Base-by-base conservation (phyloP, 1,140 invertebrate genomes). In the Lordiphosa mommai region DNA sequence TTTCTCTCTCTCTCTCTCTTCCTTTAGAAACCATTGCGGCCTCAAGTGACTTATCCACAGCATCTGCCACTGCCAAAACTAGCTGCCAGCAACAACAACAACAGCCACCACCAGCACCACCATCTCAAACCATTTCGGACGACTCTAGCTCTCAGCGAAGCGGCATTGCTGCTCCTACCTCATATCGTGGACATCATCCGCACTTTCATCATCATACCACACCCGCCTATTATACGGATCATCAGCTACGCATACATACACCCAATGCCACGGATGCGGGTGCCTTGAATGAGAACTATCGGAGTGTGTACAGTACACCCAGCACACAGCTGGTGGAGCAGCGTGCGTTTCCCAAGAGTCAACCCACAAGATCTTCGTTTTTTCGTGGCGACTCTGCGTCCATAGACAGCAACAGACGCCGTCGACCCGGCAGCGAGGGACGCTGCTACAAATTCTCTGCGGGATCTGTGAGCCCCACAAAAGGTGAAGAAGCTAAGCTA, bases 61-160 rank as follows among this genome's bases (percentile, higher is more conserved):
- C 68, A 79, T 72, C 84, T 68, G 82, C 80, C 87, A 88, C 87
- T 88, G 87, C 87, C 87, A 87, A 86, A 71, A 61, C 63, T 46
- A 86, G 77, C 87, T 88, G 87, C 87, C 87, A 88, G 61, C 70
- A 65, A 64, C 48, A 55, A 47, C 48, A 67, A 47, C 48, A 55
- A 16, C 46, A 55, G 48, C 43, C 43, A 63, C 36, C 59, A 58
- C 13, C 38, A 61, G 13, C n/a, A n/a, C 29, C 20, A n/a, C 37
- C 32, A 17, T 40, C 38, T 41, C 72, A 72, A 51, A 49, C 34
- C 48, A 64, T 48, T 33, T 71, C 73, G 29, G 63, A 66, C 61
- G 64, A 77, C 17, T 80, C 74, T 41, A 48, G 61, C 40, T 58
- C 64, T 27, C 57, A 74, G 36, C 65, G 30, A 34, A 61, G 44